Evolutionary conservation across 1,140 invertebrate species (phyloP), one percentile per base, ranked within the genome.

Genomic region (Bombus confusus): DNA sequence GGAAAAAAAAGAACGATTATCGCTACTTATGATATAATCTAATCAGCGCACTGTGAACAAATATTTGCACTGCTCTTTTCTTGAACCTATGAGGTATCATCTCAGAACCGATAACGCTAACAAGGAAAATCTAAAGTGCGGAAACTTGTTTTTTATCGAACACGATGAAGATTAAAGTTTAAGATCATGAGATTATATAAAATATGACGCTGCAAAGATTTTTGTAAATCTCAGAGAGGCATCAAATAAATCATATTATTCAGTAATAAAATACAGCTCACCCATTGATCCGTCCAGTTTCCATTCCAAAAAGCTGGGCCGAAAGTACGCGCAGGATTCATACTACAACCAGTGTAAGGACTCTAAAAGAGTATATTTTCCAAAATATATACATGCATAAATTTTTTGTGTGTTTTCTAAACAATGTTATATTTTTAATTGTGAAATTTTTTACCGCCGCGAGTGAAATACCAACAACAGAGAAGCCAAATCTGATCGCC

Each of bases 261-360:
- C 3, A 13, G 28, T n/a, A n/a, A 74, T 41, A 34, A 18, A 52
- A 39, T n/a, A 34, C 1, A 57, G 0, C 86, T 91, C 85, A 98
- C 97, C 98, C 98, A 98, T 89, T 98, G 97, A 87, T 95, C 80
- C 0, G 93, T 90, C 96, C 97, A 98, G 64, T 95, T 93, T 2
- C 94, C 95, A 75, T 96, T 96, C 91, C 97, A 97, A 13, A 98
- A 87, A 2, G 97, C 97, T 1, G 98, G 97, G 0, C 96, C 97
- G 78, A 98, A 97, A 43, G 96, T 96, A 88, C 97, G 96, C 1
- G 97, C 97, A 6, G 98, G 97, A 93, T 98, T 98, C 97, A 98
- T 97, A 89, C 97, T 97, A 52, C 96, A 97, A 1, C 97, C 97
- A 3, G 97, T 97, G 87, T 96, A 97, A 52, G 96, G 96, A 69